Evolutionary conservation across 2,888 invertebrate genomes (phyloP), one percentile per base, ranked within the genome.

Genomic region (Meiosimyza platycephala): DNA sequence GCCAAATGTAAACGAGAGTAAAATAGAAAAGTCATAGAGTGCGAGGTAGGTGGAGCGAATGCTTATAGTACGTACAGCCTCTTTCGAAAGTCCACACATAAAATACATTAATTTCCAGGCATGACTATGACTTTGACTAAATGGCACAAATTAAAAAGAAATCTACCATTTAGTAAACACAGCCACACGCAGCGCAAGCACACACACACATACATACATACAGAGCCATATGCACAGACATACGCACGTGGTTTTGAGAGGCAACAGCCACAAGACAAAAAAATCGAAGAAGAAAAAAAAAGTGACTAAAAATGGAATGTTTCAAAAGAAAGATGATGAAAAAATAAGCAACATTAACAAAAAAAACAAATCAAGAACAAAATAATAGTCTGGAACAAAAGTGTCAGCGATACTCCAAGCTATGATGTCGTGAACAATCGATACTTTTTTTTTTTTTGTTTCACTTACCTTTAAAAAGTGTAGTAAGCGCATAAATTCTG

Each of bases 71-170:
- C 4, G 16, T 55, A 9, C 55, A 9, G 55, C 55, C 18, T 22
- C 57, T 22, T 22, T 22, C 33, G 33, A 48, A 67, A 16, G 57
- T 33, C 55, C 55, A 18, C 47, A 18, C 57, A 67, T 67, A 48
- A 57, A 69, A 28, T 59, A 77, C 80, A 82, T 82, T 82, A 82
- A 82, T 82, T 80, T 81, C 79, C 74, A 76, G 79, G 79, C 80
- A 81, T 83, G 84, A 83, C 82, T 80, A 78, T 82, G 82, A 82
- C 83, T 82, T 83, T 83, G 84, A 82, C 83, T 83, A 82, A 82
- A 83, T 81, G 82, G 79, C 78, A 79, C 83, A 83, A 83, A 82
- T 82, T 82, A 83, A 83, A 82, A 83, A 83, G 81, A 83, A 83
- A 83, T 82, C 83, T 83, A 82, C 80, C 82, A 83, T 82, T 81